Base-by-base conservation (phyloP, 2,113 vertebrate genomes). In the Urocolius indicus region DNA sequence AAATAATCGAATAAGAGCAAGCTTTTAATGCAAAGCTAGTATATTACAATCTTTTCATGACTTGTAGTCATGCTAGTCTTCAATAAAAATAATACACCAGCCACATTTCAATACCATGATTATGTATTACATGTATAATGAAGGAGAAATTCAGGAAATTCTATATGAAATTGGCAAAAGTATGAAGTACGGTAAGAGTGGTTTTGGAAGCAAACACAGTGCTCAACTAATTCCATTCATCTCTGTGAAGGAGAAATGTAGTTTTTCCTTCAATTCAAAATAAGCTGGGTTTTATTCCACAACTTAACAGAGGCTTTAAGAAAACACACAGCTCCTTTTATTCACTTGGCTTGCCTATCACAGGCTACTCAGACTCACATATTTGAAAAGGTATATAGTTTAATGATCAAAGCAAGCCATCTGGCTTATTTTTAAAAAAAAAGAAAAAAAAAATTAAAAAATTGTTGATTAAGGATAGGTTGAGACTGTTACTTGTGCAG, bases 391-490 rank as follows among this genome's bases (percentile, higher is more conserved):
- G 24, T 30, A 43, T 57, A 74, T 7, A 77, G 49, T 84, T 74
- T 77, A 91, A 46, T 46, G 58, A 90, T 90, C 87, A 95, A 93
- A 93, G 61, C 32, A 88, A 95, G 75, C 85, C 84, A 94, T 59
- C 27, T 54, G 57, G 79, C 36, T 67, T 52, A 71, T 81, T 10
- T 84, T 84, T 71, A 76, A 38, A 71, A 34, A 71, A 34, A 13
- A 6, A 15, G 34, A 43, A 85, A 45, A 58, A 34, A 17, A 13
- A 11, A 52, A 4, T 45, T 26, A 71, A 19, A 32, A 89, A 87
- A 63, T 27, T 12, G 36, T 67, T 86, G 16, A 67, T 55, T 77
- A 84, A 58, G 49, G 7, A 54, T 65, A 32, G 18, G 6, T 46
- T 73, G 38, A 11, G 63, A 45, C 54, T 74, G 16, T 52, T 85